Evolutionary conservation across 2,113 vertebrate genomes (phyloP).

Genomic region (Planiliza haematocheilus): DNA sequence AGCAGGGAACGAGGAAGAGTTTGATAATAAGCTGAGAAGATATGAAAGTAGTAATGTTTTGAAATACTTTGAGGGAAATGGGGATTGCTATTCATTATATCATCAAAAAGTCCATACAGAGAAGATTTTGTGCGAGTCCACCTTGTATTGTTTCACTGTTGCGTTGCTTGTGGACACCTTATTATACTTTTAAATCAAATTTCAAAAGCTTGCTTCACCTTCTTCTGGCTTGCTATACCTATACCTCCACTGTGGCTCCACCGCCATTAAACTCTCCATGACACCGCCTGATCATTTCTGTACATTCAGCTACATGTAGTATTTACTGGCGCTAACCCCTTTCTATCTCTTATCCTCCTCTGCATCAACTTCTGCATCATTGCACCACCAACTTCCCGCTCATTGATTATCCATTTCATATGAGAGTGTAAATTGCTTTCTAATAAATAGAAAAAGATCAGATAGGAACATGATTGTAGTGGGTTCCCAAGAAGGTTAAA

Average conservation of each 20-base stretch:
- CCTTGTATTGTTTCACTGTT: neutral
- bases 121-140: neutral
- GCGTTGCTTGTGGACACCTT: neutral
- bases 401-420: conserved; percentile 36
- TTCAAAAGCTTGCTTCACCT: too few species aligned
- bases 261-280: neutral
- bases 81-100: conserved; percentile 6
- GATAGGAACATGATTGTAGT: conserved; percentile 39
- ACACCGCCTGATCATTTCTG: neutral
- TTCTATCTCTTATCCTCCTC: conserved; percentile 3
- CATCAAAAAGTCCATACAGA: neutral
- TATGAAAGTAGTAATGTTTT: neutral
- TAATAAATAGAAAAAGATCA: conserved; percentile 49
- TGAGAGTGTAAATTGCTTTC: conserved; percentile 54
- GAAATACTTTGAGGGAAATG: conserved; percentile 9
- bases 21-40: conserved; percentile 23
- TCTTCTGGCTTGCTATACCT: too few species aligned
- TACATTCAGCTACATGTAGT: neutral
- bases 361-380: conserved; percentile 40
- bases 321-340: neutral
- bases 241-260: neutral
- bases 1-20: conserved; percentile 40
- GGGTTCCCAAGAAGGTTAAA: conserved; percentile 38
- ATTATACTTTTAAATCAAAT: neutral
- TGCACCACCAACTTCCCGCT: conserved; percentile 15